Conservation (phyloP, 2,797 vertebrate genomes). For the Pachyuromys duprasi region DNA sequence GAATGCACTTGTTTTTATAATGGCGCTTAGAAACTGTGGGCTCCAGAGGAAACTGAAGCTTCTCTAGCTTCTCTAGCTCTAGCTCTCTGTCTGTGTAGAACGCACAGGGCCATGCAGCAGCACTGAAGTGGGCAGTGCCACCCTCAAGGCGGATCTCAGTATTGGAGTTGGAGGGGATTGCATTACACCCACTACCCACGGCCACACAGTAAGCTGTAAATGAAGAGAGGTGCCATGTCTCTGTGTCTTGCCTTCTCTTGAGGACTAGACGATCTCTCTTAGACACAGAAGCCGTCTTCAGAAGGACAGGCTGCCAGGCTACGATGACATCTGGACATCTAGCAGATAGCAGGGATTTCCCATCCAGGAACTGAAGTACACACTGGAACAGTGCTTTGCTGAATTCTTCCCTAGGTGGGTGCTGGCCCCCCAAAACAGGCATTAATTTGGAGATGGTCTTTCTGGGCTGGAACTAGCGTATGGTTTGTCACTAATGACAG, state of each 20-base stretch:
- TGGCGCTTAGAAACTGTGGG: background rate
- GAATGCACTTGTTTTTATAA: background rate
- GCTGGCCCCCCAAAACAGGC: background rate
- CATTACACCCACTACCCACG: background rate
- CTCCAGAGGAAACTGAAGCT: background rate
- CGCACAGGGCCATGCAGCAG: background rate
- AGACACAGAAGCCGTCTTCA: background rate
- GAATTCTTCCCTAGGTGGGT: background rate
- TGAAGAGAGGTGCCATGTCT: background rate
- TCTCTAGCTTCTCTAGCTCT: background rate
- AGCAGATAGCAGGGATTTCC: background rate
- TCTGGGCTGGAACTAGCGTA: background rate
- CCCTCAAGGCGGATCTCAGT: background rate
- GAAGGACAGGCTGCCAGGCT: background rate
- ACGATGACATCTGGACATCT: background rate
- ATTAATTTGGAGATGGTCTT: background rate
- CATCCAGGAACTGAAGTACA: background rate
- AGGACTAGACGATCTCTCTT: background rate
- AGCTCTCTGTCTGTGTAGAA: background rate
- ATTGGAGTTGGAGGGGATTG: background rate
- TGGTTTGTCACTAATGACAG: background rate
- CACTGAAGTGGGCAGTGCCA: background rate
- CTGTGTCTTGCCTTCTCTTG: background rate
- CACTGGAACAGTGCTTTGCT: background rate
- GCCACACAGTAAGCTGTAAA: background rate